A percentile compares a stretch with the other conserved stretches of the same genome.
phyloP scores from a whole-genome alignment of 2,113 vertebrate genomes.

The Morone saxatilis region DNA sequence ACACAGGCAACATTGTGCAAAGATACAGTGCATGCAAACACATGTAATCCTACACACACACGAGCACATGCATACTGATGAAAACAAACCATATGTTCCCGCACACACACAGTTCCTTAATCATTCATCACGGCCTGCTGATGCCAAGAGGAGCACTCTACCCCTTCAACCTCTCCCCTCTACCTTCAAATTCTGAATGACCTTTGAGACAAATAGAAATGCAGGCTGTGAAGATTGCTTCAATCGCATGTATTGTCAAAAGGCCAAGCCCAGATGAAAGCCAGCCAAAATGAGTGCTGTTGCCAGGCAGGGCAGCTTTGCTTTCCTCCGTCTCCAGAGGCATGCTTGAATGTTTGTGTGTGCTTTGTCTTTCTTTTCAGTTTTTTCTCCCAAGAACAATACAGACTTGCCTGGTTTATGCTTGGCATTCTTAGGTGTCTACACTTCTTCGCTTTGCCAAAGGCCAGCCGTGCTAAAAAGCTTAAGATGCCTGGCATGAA shows the following conservation, averaged over 20 bases:
- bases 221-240: conserved; percentile 64
- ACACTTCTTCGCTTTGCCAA: conserved; percentile 51
- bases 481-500: conserved; percentile 40
- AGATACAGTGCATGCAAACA: conserved; percentile 35
- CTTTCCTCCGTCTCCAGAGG: conserved; percentile 60
- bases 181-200: conserved; percentile 60
- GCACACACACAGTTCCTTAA: neutral
- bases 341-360: conserved; percentile 53
- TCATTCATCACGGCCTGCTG: conserved; percentile 43
- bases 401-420: conserved; percentile 29
- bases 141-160: conserved; percentile 2
- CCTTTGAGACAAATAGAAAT: conserved; percentile 72
- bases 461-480: conserved; percentile 42
- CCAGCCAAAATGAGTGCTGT: conserved; percentile 58
- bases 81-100: neutral
- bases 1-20: neutral
- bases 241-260: conserved; percentile 67
- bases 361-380: conserved; percentile 38
- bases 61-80: neutral
- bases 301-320: conserved; percentile 62
- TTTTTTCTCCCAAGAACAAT: conserved; percentile 36
- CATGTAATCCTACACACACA: conserved; percentile 21
- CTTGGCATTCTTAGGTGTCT: conserved; percentile 50
- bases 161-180: conserved; percentile 13
- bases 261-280: conserved; percentile 70